phyloP scores from a whole-genome alignment of 2,888 invertebrate genomes.

The Lithophane leautieri region DNA sequence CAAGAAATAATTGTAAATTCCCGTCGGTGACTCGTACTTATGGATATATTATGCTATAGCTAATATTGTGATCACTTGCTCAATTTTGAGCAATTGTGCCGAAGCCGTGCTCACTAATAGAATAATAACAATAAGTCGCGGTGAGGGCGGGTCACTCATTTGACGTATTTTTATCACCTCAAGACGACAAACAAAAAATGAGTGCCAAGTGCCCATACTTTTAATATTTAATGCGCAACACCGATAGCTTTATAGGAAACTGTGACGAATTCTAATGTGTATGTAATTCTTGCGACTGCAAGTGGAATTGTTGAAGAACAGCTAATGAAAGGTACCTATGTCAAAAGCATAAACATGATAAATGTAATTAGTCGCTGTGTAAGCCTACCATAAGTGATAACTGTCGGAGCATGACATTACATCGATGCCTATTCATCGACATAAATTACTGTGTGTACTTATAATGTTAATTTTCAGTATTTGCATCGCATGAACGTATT shows the following conservation, averaged over 20 bases:
- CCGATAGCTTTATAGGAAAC: constrained; percentile 7
- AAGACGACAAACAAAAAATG: constrained; percentile 1
- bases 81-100: constrained; percentile 33
- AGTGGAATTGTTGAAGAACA: constrained; percentile 1
- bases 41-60: constrained; percentile 19
- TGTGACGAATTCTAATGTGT: constrained; percentile 27
- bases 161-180: constrained; percentile 18
- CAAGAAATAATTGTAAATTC: constrained; percentile 28
- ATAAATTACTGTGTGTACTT: constrained; percentile 23
- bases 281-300: not conserved
- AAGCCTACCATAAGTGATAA: not conserved
- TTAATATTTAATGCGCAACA: constrained; percentile 13
- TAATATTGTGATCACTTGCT: constrained; percentile 18
- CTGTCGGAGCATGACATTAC: constrained; percentile 35
- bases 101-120: constrained; percentile 16
- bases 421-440: constrained; percentile 27
- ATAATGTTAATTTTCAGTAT: constrained; percentile 25
- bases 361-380: constrained; percentile 16
- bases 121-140: constrained; percentile 36
- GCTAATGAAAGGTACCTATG: not conserved
- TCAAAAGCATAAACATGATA: constrained; percentile 3
- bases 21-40: constrained; percentile 8
- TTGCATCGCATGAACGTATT: constrained; percentile 35
- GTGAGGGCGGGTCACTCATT: not conserved
- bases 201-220: constrained; percentile 2